These are phyloP conservation scores for Prionailurus bengalensis DNA, from an alignment of 2,113 vertebrate species.

Conservation along the genomic window DNA sequence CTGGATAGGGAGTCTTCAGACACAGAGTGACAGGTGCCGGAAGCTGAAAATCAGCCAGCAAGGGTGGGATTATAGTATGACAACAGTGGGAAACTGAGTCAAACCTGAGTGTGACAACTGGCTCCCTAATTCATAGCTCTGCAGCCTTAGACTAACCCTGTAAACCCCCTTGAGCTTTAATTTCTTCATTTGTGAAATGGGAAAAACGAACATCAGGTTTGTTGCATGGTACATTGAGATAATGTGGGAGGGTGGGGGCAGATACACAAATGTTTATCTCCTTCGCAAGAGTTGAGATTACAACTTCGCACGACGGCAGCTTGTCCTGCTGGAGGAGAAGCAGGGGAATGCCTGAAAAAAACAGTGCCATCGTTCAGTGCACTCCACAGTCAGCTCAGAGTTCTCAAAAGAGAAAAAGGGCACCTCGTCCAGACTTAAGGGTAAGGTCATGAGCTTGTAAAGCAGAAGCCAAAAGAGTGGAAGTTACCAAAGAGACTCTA, in stretches of 20 bases:
- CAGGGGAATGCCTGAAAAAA: background rate
- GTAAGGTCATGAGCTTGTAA: background rate
- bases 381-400: background rate
- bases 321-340: background rate
- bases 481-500: conserved; percentile 4
- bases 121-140: background rate
- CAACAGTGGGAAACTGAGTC: background rate
- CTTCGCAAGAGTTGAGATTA: background rate
- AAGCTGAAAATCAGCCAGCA: background rate
- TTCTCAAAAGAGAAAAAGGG: background rate
- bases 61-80: background rate
- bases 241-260: accelerated
- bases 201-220: background rate
- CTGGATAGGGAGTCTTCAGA: background rate
- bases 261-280: background rate
- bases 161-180: background rate
- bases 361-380: background rate
- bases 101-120: background rate
- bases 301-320: background rate
- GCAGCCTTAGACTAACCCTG: background rate
- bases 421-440: background rate
- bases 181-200: background rate
- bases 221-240: background rate
- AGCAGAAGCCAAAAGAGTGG: background rate
- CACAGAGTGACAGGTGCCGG: background rate